Conservation (phyloP, 2,888 invertebrate genomes). For the Mythimna pallens region DNA sequence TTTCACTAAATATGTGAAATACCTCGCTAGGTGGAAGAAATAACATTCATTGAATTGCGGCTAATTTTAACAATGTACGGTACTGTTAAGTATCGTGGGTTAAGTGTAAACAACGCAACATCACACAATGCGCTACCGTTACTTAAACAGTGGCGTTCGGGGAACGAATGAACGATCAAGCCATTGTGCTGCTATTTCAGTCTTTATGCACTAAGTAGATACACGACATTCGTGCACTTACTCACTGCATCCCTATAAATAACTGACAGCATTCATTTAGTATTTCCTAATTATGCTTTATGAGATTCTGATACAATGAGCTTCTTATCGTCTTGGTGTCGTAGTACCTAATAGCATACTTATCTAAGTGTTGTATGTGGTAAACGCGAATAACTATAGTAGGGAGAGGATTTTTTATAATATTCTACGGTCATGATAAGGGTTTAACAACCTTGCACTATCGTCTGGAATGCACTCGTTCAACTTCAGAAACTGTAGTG, state of each 20-base stretch:
- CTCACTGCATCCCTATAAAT: not conserved
- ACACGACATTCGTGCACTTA: conserved; percentile 29
- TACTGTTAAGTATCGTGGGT: conserved; percentile 76
- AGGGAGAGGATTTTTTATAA: conserved; percentile 2
- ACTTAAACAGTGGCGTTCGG: conserved; percentile 78
- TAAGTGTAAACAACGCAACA: conserved; percentile 79
- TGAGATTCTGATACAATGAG: conserved; percentile 23
- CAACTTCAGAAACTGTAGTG: conserved; percentile 2
- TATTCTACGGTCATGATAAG: conserved; percentile 29
- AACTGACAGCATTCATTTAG: not conserved
- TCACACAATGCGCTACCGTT: conserved; percentile 78
- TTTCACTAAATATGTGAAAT: conserved; percentile 74
- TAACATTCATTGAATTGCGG: conserved; percentile 76
- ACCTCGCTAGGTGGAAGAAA: conserved; percentile 72
- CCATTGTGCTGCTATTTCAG: conserved; percentile 71
- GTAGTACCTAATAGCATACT: conserved; percentile 26
- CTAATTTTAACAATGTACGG: conserved; percentile 82
- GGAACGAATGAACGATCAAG: conserved; percentile 73
- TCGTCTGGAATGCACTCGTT: conserved; percentile 18
- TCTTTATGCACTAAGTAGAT: conserved; percentile 51
- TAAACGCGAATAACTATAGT: conserved; percentile 25
- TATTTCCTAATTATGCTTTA: conserved; percentile 4
- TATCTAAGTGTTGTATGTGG: conserved; percentile 41
- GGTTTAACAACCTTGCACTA: conserved; percentile 47
- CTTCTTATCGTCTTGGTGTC: conserved; percentile 42